Evolutionary conservation across 92 coral and sea anemone species (phyloP).

Genomic region (Paramuricea clavata): DNA sequence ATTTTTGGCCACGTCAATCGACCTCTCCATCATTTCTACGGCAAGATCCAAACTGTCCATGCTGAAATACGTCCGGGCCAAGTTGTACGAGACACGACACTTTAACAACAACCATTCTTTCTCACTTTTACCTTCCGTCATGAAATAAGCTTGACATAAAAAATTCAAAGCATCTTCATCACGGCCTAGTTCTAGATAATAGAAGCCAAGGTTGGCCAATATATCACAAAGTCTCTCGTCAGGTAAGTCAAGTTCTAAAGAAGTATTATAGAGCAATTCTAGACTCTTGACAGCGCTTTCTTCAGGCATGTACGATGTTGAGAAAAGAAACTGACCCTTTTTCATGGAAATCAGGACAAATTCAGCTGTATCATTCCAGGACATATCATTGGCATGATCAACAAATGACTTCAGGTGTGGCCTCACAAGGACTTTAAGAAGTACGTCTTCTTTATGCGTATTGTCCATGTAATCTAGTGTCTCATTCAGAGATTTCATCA

Average conservation of each 20-base stretch:
- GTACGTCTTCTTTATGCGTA: neutral
- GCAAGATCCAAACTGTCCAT: neutral
- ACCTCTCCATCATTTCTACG: neutral
- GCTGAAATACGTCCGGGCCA: neutral
- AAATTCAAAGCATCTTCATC: neutral
- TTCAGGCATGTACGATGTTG: neutral
- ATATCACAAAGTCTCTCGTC: neutral
- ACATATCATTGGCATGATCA: neutral
- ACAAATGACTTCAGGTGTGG: neutral
- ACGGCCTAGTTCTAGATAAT: neutral
- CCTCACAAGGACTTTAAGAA: neutral
- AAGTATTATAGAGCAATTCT: neutral
- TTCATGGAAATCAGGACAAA: neutral
- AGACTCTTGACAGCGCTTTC: neutral
- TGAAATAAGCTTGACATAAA: neutral
- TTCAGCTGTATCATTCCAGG: neutral
- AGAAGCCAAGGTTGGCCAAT: neutral
- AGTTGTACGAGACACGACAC: neutral
- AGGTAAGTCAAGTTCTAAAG: neutral
- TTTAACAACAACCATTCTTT: neutral
- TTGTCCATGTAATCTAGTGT: neutral
- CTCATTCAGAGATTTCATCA: slow-evolving; percentile 24
- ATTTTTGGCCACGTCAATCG: neutral
- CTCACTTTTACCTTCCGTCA: neutral
- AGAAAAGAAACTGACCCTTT: neutral